Evolutionary conservation across 2,113 vertebrate species (phyloP), one percentile per base, ranked within the genome.

Genomic region (Ctenodactylus gundi): DNA sequence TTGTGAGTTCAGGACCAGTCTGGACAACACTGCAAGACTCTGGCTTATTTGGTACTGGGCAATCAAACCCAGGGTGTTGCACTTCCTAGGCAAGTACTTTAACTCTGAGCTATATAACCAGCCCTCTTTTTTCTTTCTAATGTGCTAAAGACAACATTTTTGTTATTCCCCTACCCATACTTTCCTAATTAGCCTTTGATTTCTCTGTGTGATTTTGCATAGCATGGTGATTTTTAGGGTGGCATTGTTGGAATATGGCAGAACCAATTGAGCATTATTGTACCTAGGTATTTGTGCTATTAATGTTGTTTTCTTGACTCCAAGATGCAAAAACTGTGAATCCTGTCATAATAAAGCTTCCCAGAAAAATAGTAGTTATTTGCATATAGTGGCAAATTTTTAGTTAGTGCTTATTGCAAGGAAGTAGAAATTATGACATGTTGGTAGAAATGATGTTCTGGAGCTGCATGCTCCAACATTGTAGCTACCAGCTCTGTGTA

Each of bases 331-430:
- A 58, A 11, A 49, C 31, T 83, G 18, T 90, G n/a, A 75, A 36
- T 68, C 84, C 76, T 87, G 6, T 76, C 25, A 83, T 94, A 86
- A 65, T 7, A 91, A 76, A 85, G 34, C 57, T 76, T 65, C 20
- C 25, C 65, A 62, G 44, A 12, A 94, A 84, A 85, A 67, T 60
- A 25, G 23, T 70, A 51, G 20, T 77, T 88, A 36, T 75, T 83
- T 94, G n/a, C 1, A 17, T 49, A 58, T 58, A 41, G 18, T 70
- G 78, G 49, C 31, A 65, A 94, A 72, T 78, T 58, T 88, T 76
- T 85, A 36, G 13, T 3, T 78, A 60, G 14, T 23, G 7, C 53
- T 46, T 70, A 73, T 62, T 70, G 4, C 53, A 64, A 46, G 6
- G n/a, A 89, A 76, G 29, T 72, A 7, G 21, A 89, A 93, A 89